A percentile compares a stretch with the other conserved stretches of the same genome.
These are phyloP conservation scores for Astreopora myriophthalma DNA, from an alignment of 64 coral and sea anemone species.

Conservation along the genomic window DNA sequence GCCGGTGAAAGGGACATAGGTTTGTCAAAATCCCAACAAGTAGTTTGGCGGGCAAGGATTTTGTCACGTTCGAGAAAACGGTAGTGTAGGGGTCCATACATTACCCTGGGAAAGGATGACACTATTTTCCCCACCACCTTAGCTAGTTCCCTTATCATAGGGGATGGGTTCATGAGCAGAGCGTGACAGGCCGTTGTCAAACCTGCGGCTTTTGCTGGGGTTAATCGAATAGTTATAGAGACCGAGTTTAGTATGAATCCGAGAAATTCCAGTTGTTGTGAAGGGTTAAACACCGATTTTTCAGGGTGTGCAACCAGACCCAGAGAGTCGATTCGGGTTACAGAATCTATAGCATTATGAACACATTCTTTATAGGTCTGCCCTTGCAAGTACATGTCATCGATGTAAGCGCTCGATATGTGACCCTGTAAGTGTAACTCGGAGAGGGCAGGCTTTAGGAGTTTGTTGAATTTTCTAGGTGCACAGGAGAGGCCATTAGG, in stretches of 20 bases:
- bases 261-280: neutral
- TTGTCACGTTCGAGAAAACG: no score
- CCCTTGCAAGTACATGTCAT: constrained; percentile 30
- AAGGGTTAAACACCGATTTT: constrained; percentile 27
- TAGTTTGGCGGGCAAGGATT: no score
- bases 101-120: no score
- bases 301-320: constrained; percentile 34
- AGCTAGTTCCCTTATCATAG: no score
- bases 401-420: constrained; percentile 21
- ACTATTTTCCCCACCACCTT: no score
- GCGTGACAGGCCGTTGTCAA: neutral
- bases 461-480: constrained; percentile 31
- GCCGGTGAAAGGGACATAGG: no score
- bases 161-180: neutral
- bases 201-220: neutral
- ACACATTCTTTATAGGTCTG: constrained; percentile 29
- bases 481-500: constrained; percentile 19
- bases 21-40: no score
- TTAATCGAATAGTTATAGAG: neutral
- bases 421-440: neutral
- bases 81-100: no score
- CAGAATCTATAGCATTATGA: neutral
- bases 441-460: constrained; percentile 17
- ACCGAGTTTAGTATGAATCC: neutral
- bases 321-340: neutral